Base-by-base conservation (phyloP, 2,113 vertebrate genomes). In the Shinisaurus crocodilurus region DNA sequence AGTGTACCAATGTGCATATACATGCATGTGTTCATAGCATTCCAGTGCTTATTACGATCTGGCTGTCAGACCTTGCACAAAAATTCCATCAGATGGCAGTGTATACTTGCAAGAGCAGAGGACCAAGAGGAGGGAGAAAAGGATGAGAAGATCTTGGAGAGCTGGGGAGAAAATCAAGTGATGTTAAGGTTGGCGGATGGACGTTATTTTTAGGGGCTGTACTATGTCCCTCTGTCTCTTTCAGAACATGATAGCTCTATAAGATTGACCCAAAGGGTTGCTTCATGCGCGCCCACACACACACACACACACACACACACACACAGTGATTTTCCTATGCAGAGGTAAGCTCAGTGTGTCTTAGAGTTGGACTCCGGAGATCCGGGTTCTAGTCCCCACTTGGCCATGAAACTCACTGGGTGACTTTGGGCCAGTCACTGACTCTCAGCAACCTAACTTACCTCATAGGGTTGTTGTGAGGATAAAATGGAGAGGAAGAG, bases 41-140 rank as follows among this genome's bases (percentile, higher is more conserved):
- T 76, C n/a, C 5, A 6, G 37, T 32, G 32, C 6, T 57, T 40
- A 29, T 67, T 25, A 16, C 15, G 37, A n/a, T 23, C 13, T 70
- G 25, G 16, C 34, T 75, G 85, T 10, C 18, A 15, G 32, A 50
- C 34, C 4, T 87, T 82, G 16, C 83, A 67, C 20, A 5, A 40
- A 87, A 63, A 23, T 37, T n/a, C 88, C 91, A 82, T 15, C 69
- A 82, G 91, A 57, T 74, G 91, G 77, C 15, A 67, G 54, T n/a
- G 45, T 67, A 82, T 5, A 1, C 88, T 87, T 89, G 48, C 16
- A 82, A 76, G 43, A 91, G n/a, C 13, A 43, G 70, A 50, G 2
- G 5, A 5, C 23, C 6, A 57, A 37, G 27, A 29, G 0, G 10
- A 25, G 43, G 18, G 3, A 1, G 18, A n/a, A 25, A 1, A 12